phyloP scores from a whole-genome alignment of 2,888 invertebrate species.

The Caenorhabditis imperialis region DNA sequence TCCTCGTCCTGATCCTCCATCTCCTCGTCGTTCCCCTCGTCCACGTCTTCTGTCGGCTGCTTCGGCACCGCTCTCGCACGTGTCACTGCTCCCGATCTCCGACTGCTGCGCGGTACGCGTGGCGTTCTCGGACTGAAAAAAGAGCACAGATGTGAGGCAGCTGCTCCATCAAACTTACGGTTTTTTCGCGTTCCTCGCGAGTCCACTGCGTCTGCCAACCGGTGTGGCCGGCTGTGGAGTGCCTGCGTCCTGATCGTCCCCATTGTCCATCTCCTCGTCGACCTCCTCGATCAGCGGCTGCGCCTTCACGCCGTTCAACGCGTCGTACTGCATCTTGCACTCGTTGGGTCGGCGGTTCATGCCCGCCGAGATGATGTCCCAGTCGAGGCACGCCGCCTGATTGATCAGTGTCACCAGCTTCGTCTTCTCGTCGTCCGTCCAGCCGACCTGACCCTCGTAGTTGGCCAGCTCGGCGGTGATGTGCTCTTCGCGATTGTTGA shows the following conservation, averaged over 20 bases:
- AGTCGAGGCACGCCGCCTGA: slow-evolving; percentile 20
- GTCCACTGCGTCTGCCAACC: slow-evolving; percentile 13
- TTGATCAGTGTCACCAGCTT: slow-evolving; percentile 32
- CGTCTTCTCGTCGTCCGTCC: slow-evolving; percentile 41
- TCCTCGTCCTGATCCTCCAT: slow-evolving; percentile 23
- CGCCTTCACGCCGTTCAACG: slow-evolving; percentile 28
- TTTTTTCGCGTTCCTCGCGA: slow-evolving; percentile 32
- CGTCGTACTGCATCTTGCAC: slow-evolving; percentile 41
- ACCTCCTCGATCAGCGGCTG: slow-evolving; percentile 23
- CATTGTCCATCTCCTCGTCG: slow-evolving; percentile 14
- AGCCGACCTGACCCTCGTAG: slow-evolving; percentile 42
- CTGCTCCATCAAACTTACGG: slow-evolving; percentile 11
- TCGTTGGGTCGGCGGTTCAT: slow-evolving; percentile 48
- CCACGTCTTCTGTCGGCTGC: slow-evolving; percentile 24
- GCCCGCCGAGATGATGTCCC: slow-evolving; percentile 32
- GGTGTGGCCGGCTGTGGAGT: not conserved
- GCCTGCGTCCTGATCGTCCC: slow-evolving; percentile 6
- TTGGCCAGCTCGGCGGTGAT: slow-evolving; percentile 13
- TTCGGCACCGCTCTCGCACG: slow-evolving; percentile 28
- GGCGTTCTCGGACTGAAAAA: slow-evolving; percentile 27
- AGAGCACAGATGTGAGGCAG: not conserved
- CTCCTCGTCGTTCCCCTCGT: slow-evolving; percentile 20
- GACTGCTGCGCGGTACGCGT: slow-evolving; percentile 12
- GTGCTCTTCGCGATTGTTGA: slow-evolving; percentile 1
- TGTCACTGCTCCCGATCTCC: slow-evolving; percentile 34